Base-by-base conservation (phyloP, 2,113 vertebrate genomes). In the Notarius quadriscutis region DNA sequence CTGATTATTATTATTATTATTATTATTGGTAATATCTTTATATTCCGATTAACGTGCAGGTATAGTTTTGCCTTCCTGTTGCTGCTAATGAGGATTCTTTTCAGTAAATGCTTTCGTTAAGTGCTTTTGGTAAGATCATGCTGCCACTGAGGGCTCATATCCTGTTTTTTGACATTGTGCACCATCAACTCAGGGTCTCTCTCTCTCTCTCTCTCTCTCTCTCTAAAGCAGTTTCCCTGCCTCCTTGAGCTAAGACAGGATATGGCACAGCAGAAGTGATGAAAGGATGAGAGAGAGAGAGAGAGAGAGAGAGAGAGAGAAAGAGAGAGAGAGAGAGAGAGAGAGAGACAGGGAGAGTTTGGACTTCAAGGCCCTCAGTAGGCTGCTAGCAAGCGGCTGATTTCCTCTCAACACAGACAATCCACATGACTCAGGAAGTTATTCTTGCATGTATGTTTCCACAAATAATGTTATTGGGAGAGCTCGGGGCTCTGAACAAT, bases 361-460 rank as follows among this genome's bases (percentile, higher is more conserved):
- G 82, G 51, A 84, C 89, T 87, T 89, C 80, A 88, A 87, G 83
- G 89, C 85, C 75, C 86, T 89, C 67, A 27, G 83, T 71, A 86
- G 69, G 77, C 71, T 84, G 51, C 89, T 86, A 74, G 89, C 57
- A 41, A 84, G 89, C 62, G 84, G 41, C 53, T 22, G 78, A 69
- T 88, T 87, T 88, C 84, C 86, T 85, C 89, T 84, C 83, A 83
- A 91, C 91, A 90, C 83, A 89, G 87, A 86, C 89, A 86, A 92
- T 91, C 89, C 93, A 92, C 92, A 95, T 93, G 91, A 93, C 94
- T 95, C 95, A 95, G 95, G 95, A 96, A 96, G 95, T 94, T 96
- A 95, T 96, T 95, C 94, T 94, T 95, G 78, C 93, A 91, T 93
- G 93, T 94, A 95, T 95, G 93, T 95, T 96, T 96, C 95, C 95